Evolutionary conservation across 2,888 invertebrate species (phyloP), one percentile per base, ranked within the genome.

Genomic region (Sarcophaga carnaria): DNA sequence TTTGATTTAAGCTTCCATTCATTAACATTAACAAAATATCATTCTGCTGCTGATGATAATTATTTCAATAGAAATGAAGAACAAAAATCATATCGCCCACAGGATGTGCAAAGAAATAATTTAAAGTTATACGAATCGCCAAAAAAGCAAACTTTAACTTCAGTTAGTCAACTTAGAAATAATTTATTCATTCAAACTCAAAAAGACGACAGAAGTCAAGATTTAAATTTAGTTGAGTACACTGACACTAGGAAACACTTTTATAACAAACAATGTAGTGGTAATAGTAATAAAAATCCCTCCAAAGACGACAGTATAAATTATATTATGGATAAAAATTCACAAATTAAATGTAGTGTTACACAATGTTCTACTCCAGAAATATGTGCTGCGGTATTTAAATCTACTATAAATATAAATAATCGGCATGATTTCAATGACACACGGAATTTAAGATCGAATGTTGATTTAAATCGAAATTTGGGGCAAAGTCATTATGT

Each of bases 321-420:
- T 54, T 54, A 54, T 54, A 54, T 54, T 14, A 17, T 54, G 10
- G 54, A 54, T 54, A 54, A 54, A 54, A 54, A 54, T 71, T 14
- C 70, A 47, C 70, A 82, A 4, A n/a, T 37, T 76, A 81, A 54
- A 14, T 4, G 12, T 14, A 54, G 17, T 54, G 14, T 5, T 54
- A 14, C 17, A 4, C 54, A 71, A 22, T 89, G 89, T 72, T 88
- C 69, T 59, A 88, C 88, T 6, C 90, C 90, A 11, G 78, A 87
- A 69, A 79, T 88, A 37, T 89, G 90, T 62, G 85, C 88, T 20
- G 70, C 79, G 10, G 82, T 89, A 59, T 88, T 89, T 12, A 80
- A 86, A 60, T 81, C 89, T 6, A 22, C 89, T 45, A 79, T 83
- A 10, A 84, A 84, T 59, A 49, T 69, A 6, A 47, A 54, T 20